These are phyloP conservation scores for Cyphomyrus discorhynchus DNA, from an alignment of 2,113 vertebrate genomes.

Conservation along the genomic window DNA sequence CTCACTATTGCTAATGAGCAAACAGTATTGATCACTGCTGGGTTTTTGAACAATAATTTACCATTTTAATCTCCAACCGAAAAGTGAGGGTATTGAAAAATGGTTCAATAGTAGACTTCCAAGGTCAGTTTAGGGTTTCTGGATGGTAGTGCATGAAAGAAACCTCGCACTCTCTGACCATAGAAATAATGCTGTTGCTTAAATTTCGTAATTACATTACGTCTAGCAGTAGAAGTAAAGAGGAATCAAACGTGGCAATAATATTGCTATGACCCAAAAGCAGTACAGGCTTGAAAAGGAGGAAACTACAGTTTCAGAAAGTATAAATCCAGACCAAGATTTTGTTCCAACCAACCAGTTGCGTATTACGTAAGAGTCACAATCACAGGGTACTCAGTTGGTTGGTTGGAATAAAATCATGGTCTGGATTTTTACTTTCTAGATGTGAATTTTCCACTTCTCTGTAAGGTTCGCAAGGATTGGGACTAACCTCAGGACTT, in stretches of 20 bases:
- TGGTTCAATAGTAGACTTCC: constrained; percentile 18
- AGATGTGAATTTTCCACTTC: not conserved
- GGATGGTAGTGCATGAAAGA: not conserved
- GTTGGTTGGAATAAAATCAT: not conserved
- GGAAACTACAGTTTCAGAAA: not conserved
- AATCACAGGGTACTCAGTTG: not conserved
- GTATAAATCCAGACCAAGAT: not conserved
- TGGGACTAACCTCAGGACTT: not conserved
- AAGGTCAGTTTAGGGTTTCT: constrained; percentile 7
- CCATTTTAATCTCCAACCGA: constrained; percentile 16
- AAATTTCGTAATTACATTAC: not conserved
- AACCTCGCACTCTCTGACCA: not conserved
- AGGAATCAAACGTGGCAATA: not conserved
- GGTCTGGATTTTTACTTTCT: not conserved
- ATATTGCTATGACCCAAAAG: not conserved
- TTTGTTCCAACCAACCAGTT: not conserved
- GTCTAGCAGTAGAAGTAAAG: not conserved
- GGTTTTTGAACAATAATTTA: constrained; percentile 18
- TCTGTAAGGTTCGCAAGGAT: not conserved
- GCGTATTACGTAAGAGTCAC: not conserved
- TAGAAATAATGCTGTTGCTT: not conserved
- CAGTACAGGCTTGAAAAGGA: not conserved
- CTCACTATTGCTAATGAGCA: constrained; percentile 20
- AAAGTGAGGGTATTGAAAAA: constrained; percentile 21
- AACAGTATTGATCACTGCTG: constrained; percentile 10